Base-by-base conservation (phyloP, 2,888 invertebrate species). In the Tetanocera ferruginea region DNA sequence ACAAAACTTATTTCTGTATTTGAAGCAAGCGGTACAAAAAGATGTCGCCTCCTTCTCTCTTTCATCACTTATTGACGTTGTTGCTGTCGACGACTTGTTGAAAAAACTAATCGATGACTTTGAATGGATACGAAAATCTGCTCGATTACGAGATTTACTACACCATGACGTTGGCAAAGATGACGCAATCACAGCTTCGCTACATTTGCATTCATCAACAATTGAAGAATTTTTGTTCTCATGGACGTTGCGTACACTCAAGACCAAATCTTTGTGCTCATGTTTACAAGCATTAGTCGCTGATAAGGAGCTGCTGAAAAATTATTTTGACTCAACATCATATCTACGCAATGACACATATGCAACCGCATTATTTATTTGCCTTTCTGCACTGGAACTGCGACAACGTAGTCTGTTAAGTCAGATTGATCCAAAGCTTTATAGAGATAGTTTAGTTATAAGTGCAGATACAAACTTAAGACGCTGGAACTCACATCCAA, bases 381-480 rank as follows among this genome's bases (percentile, higher is more conserved):
- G 93, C 83, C 88, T 94, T 62, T 91, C 91, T 82, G 93, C 94
- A 28, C 91, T 94, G 0, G 93, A 94, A 88, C 89, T 92, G 71
- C 92, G 93, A 85, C 93, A 93, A 83, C 91, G 91, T 31, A 91
- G 91, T 77, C 85, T 93, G 66, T 89, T 94, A 51, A 91, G 92
- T 11, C 93, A 93, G 87, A 92, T 94, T 74, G 92, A 93, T 86
- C 91, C 92, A 3, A 89, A 90, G 80, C 89, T 93, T 57, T 90
- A 90, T 85, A 77, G 87, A 64, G 62, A 72, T 0, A 70, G 72
- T 49, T 76, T 74, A 43, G 31, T 37, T 0, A 23, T 55, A 5
- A n/a, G 17, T 37, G 23, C 11, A 6, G 78, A 66, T n/a, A 57
- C 23, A 8, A 89, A 89, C 76, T 89, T 90, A 75, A 91, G 90